These are phyloP conservation scores for Prionailurus bengalensis DNA, from an alignment of 2,113 vertebrate genomes.

Conservation along the genomic window DNA sequence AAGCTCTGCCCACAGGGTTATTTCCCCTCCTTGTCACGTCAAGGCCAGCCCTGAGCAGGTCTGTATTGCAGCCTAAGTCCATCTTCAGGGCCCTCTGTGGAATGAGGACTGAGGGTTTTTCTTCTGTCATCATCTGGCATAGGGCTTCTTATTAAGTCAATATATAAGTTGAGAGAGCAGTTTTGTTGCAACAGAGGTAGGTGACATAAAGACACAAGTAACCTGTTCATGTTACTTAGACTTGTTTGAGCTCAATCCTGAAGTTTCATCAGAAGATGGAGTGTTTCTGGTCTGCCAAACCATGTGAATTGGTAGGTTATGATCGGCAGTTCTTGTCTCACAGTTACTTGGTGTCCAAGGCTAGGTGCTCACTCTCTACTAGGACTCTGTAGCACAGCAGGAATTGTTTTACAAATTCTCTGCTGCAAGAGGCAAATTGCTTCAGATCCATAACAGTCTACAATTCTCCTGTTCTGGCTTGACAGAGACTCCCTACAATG, in stretches of 20 bases:
- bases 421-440: neutral
- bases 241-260: neutral
- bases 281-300: neutral
- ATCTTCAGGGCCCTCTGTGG: neutral
- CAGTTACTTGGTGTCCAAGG: neutral
- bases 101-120: neutral
- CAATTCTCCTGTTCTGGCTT: neutral
- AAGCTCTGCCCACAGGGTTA: neutral
- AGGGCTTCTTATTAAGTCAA: neutral
- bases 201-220: neutral
- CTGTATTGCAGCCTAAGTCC: neutral
- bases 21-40: neutral
- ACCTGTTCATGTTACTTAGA: neutral
- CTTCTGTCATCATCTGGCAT: neutral
- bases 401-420: neutral
- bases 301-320: neutral
- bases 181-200: neutral
- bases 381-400: too few species aligned
- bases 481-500: too few species aligned
- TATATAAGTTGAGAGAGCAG: neutral
- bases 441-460: neutral
- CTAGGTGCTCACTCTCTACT: neutral
- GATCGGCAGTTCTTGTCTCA: neutral
- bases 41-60: neutral
- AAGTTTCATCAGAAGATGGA: neutral